Conservation (phyloP, 2,888 invertebrate species). For the Automeris io region DNA sequence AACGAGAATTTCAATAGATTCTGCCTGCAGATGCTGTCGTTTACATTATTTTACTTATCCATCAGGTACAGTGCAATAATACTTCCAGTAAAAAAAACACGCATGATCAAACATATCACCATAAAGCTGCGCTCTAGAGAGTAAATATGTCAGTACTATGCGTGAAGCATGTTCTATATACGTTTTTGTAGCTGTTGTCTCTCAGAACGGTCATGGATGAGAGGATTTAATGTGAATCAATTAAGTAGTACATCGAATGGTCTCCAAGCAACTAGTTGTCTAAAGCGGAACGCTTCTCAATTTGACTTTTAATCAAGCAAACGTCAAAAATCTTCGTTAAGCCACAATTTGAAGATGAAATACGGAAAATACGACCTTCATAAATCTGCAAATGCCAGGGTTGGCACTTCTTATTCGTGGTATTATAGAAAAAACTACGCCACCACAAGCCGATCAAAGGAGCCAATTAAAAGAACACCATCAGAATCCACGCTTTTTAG, state of each 20-base stretch:
- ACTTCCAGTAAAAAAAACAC: too few species aligned
- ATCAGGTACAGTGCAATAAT: too few species aligned
- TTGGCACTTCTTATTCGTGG: constrained; percentile 72
- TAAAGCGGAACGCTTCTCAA: constrained; percentile 58
- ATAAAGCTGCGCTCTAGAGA: constrained; percentile 63
- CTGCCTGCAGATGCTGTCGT: too few species aligned
- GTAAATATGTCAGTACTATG: constrained; percentile 54
- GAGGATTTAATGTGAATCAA: constrained; percentile 28
- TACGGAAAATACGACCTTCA: constrained; percentile 73
- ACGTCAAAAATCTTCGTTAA: constrained; percentile 47
- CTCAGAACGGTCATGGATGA: constrained; percentile 45
- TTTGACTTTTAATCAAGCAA: constrained; percentile 47
- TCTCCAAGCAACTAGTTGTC: constrained; percentile 39
- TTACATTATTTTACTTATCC: too few species aligned
- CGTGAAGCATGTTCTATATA: constrained; percentile 44
- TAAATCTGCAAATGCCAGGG: constrained; percentile 64
- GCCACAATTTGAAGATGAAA: constrained; percentile 60
- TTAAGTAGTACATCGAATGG: constrained; percentile 46
- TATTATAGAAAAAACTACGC: constrained; percentile 67
- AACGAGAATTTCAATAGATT: too few species aligned
- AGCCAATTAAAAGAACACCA: constrained; percentile 49
- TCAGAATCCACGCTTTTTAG: constrained; percentile 73
- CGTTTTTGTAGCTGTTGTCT: constrained; percentile 26
- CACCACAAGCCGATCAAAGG: constrained; percentile 46
- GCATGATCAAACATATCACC: constrained; percentile 40